Conservation (phyloP, 2,888 invertebrate genomes). For the Chalcis sispes region DNA sequence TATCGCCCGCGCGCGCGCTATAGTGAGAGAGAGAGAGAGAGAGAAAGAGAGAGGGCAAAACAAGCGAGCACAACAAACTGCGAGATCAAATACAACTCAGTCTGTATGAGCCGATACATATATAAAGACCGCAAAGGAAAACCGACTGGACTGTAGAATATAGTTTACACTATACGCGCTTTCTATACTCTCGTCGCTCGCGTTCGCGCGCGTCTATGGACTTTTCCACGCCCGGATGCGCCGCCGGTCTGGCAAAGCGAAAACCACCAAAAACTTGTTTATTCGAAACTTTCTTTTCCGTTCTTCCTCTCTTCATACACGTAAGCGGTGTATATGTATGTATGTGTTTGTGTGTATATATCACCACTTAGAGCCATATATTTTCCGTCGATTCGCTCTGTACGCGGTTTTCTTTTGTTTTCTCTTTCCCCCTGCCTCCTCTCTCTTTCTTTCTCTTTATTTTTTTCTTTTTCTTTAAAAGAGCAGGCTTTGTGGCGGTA, state of each 20-base stretch:
- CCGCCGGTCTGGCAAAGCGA: background rate
- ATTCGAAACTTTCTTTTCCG: constrained; percentile 34
- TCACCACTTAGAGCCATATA: background rate
- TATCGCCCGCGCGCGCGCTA: too few species aligned
- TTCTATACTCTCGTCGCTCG: background rate
- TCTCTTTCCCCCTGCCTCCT: background rate
- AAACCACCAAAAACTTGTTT: constrained; percentile 39
- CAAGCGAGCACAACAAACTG: constrained; percentile 10
- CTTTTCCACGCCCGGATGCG: constrained; percentile 13
- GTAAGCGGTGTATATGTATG: too few species aligned
- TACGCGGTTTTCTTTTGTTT: background rate
- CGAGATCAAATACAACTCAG: constrained; percentile 36
- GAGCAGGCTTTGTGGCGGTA: too few species aligned
- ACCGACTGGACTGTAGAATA: too few species aligned
- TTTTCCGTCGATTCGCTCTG: background rate
- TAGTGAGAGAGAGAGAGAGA: too few species aligned
- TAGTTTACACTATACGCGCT: too few species aligned
- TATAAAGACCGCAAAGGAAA: background rate
- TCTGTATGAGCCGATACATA: constrained; percentile 1
- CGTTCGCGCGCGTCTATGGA: background rate
- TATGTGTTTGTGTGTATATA: background rate
- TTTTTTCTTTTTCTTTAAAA: background rate
- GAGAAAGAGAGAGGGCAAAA: too few species aligned
- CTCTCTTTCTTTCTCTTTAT: background rate
- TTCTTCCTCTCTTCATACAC: too few species aligned